Conservation (phyloP, 1,140 invertebrate genomes). For the Elysia chlorotica region DNA sequence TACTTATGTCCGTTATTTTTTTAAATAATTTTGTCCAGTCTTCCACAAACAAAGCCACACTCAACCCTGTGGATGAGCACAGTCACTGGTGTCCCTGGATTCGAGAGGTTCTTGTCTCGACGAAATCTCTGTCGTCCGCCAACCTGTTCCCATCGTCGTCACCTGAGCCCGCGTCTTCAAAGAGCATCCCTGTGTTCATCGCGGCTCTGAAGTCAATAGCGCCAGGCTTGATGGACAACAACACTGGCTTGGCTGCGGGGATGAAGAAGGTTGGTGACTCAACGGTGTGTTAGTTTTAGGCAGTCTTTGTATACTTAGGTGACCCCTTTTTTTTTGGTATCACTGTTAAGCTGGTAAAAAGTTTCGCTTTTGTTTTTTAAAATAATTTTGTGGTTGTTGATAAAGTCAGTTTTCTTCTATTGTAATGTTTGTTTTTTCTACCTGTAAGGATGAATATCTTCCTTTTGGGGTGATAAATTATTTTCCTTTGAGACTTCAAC, state of each 20-base stretch:
- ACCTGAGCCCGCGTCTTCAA: neutral
- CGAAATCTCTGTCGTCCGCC: too few species aligned
- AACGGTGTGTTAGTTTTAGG: too few species aligned
- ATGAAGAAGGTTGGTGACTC: conserved; percentile 18
- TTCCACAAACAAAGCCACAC: too few species aligned
- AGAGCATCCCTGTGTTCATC: conserved; percentile 2
- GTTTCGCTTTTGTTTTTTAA: too few species aligned
- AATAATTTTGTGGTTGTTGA: neutral
- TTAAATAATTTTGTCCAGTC: too few species aligned
- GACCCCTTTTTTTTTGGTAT: too few species aligned
- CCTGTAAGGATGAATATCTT: too few species aligned
- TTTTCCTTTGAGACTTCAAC: too few species aligned
- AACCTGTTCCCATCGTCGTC: neutral
- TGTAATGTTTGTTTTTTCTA: neutral
- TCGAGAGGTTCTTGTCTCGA: neutral
- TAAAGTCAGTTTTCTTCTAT: neutral
- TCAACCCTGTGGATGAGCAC: conserved; percentile 39
- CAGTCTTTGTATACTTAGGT: too few species aligned
- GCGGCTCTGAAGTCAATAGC: neutral
- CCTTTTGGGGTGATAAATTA: too few species aligned
- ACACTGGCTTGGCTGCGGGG: conserved; percentile 4
- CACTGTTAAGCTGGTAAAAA: too few species aligned
- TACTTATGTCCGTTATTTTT: too few species aligned
- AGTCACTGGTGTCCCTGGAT: conserved; percentile 44
- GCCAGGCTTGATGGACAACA: conserved; percentile 21